These are phyloP conservation scores for Zoanthus sansibaricus DNA, from an alignment of 92 coral and sea anemone genomes.

Conservation along the genomic window DNA sequence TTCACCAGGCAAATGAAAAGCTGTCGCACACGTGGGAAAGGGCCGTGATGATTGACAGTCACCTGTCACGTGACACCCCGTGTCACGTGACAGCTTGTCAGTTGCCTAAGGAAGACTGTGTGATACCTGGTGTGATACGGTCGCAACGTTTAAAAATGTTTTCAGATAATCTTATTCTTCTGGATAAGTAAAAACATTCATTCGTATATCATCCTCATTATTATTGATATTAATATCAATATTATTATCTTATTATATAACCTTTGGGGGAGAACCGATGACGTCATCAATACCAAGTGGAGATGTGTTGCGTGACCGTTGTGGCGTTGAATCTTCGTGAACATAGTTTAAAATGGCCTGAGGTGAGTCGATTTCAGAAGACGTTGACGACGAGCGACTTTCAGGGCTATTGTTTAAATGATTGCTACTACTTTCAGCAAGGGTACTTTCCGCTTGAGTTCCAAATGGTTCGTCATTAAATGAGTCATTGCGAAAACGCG, in stretches of 20 bases:
- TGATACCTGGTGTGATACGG: too few relatives aligned
- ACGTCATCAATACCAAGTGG: conserved; percentile 72
- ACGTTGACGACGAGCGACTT: conserved; percentile 46
- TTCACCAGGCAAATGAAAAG: too few relatives aligned
- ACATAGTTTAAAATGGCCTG: conserved; percentile 59
- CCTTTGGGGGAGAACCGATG: conserved; percentile 59
- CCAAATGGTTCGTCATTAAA: conserved; percentile 73
- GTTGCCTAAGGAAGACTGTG: too few relatives aligned
- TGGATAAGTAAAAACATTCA: not conserved
- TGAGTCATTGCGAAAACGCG: conserved; percentile 69
- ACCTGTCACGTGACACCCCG: too few relatives aligned
- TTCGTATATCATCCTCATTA: not conserved
- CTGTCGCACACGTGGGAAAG: too few relatives aligned
- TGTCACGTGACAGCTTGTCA: too few relatives aligned
- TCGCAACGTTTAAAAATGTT: too few relatives aligned
- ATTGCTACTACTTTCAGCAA: conserved; percentile 59
- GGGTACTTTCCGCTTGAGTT: conserved; percentile 78
- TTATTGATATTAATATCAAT: too few relatives aligned
- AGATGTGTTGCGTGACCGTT: conserved; percentile 77
- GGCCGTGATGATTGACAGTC: too few relatives aligned
- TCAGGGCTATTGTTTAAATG: conserved; percentile 41
- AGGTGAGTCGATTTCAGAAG: conserved; percentile 47
- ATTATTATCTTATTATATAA: not conserved
- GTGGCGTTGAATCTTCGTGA: conserved; percentile 47
- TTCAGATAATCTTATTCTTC: not conserved